Conservation (phyloP, 2,113 vertebrate species). For the Cryptomyrus ogoouensis region DNA sequence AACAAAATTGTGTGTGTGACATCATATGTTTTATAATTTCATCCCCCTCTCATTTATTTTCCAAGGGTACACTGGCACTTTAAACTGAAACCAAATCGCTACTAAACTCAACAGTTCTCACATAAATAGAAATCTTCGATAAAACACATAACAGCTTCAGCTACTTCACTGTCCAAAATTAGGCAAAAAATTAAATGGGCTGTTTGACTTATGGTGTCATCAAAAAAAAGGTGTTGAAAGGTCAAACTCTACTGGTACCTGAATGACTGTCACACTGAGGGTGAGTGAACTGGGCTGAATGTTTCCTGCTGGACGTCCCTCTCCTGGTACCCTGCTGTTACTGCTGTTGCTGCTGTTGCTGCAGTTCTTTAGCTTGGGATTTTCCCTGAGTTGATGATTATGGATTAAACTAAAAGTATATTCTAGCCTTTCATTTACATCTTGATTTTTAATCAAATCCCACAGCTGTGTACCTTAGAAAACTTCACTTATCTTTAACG, state of each 20-base stretch:
- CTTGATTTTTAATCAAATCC: not conserved
- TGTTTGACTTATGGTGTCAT: not conserved
- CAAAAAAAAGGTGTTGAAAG: not conserved
- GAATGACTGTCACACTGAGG: not conserved
- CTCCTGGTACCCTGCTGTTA: not conserved
- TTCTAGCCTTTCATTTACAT: not conserved
- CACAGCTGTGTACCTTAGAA: not conserved
- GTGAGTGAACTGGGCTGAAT: not conserved
- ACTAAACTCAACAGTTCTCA: not conserved
- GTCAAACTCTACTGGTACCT: not conserved
- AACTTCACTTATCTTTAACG: not conserved
- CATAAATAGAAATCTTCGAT: not conserved
- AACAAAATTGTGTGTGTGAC: not conserved
- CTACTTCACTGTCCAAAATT: not conserved
- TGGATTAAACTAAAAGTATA: not conserved
- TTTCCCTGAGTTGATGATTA: not conserved
- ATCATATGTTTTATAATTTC: not conserved
- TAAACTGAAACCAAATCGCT: not conserved
- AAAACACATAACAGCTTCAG: not conserved
- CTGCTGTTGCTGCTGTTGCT: not conserved
- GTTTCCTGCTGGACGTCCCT: not conserved
- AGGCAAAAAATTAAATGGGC: not conserved
- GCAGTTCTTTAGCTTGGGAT: not conserved
- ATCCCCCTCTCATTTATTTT: not conserved
- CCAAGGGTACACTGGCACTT: not conserved